Conservation (phyloP, 2,888 invertebrate genomes). For the Litoditis marina region DNA sequence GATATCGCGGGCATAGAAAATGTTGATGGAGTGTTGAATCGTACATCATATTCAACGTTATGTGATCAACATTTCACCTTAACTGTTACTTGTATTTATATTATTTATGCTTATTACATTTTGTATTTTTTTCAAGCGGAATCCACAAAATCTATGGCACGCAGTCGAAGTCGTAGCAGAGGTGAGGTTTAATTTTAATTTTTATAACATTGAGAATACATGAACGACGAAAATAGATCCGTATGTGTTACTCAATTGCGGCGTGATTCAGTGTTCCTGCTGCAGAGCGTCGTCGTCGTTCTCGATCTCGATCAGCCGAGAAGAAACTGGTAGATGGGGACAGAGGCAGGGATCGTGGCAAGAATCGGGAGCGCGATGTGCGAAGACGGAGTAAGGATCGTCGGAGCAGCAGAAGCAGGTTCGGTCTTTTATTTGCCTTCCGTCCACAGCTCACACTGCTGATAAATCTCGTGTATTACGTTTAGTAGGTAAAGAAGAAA, state of each 20-base stretch:
- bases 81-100: too few relatives aligned
- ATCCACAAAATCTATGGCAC: slow-evolving; percentile 21
- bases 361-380: slow-evolving; percentile 8
- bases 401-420: slow-evolving; percentile 2
- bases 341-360: slow-evolving; percentile 6
- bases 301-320: slow-evolving; percentile 24
- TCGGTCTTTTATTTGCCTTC: background rate
- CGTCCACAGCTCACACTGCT: too few relatives aligned
- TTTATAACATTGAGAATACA: background rate
- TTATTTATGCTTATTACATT: too few relatives aligned
- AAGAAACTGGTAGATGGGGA: slow-evolving; percentile 6
- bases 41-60: too few relatives aligned
- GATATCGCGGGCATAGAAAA: too few relatives aligned
- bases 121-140: too few relatives aligned
- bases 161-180: slow-evolving; percentile 35
- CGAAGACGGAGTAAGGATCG: background rate
- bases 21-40: too few relatives aligned
- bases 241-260: background rate
- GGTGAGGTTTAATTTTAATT: slow-evolving; percentile 19
- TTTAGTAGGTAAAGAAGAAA: too few relatives aligned
- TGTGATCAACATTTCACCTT: too few relatives aligned
- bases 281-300: slow-evolving; percentile 26
- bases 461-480: too few relatives aligned
- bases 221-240: background rate
- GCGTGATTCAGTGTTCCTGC: background rate